Evolutionary conservation across 2,113 vertebrate species (phyloP).

Genomic region (Megaceryle torquata): DNA sequence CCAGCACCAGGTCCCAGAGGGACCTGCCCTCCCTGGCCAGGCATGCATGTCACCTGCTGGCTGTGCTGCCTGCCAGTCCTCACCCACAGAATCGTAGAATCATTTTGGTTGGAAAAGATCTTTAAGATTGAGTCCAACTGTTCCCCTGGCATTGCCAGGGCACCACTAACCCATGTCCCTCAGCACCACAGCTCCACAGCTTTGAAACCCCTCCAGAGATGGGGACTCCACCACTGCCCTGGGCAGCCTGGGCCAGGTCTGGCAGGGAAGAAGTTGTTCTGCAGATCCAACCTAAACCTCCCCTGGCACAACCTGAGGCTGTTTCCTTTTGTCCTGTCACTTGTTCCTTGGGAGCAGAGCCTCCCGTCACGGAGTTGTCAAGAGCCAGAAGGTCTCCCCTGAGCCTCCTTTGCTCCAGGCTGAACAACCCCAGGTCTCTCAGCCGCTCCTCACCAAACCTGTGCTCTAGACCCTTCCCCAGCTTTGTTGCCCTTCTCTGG

Average conservation of each 20-base stretch:
- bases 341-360: neutral
- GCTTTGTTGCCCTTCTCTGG: neutral
- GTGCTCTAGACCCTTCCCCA: neutral
- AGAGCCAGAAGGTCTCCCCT: neutral
- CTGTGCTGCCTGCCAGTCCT: neutral
- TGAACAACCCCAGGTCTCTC: neutral
- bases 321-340: neutral
- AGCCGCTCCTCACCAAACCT: neutral
- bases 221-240: neutral
- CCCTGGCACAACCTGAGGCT: neutral
- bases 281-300: neutral
- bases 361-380: neutral
- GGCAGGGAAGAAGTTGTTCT: neutral
- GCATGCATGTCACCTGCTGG: neutral
- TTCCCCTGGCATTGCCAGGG: neutral
- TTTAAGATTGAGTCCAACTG: neutral
- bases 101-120: neutral
- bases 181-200: neutral
- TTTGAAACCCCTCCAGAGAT: neutral
- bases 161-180: neutral
- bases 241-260: neutral
- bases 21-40: neutral
- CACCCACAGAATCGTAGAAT: neutral
- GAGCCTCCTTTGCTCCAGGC: neutral
- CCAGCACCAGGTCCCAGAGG: neutral